Conservation (phyloP, 2,888 invertebrate genomes). For the Cryptocephalus primarius region DNA sequence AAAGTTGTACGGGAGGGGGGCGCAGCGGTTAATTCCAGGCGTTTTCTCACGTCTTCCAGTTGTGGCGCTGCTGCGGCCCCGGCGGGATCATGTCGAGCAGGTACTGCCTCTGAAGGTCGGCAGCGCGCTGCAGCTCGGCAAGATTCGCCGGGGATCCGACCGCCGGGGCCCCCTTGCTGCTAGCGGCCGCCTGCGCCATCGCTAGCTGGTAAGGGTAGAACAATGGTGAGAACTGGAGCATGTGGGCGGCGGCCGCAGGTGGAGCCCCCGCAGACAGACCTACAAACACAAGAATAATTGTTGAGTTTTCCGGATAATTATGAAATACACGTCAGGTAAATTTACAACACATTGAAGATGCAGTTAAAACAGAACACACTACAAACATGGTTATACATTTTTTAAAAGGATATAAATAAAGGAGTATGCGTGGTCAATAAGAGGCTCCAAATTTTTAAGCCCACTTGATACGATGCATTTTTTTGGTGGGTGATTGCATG, state of each 20-base stretch:
- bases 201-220: constrained; percentile 84
- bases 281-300: constrained; percentile 19
- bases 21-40: too few relatives aligned
- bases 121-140: constrained; percentile 74
- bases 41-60: constrained; percentile 49
- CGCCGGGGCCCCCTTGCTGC: constrained; percentile 19
- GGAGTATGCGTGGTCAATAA: too few relatives aligned
- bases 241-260: constrained; percentile 73
- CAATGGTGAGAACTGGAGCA: constrained; percentile 80
- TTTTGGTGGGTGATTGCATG: too few relatives aligned
- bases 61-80: constrained; percentile 43
- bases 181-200: constrained; percentile 60
- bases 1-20: too few relatives aligned
- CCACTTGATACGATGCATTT: too few relatives aligned
- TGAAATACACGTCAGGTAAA: too few relatives aligned
- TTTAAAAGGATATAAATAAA: too few relatives aligned
- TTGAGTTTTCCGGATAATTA: too few relatives aligned
- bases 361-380: too few relatives aligned
- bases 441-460: too few relatives aligned
- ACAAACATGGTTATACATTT: too few relatives aligned
- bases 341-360: too few relatives aligned
- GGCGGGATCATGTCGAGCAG: constrained; percentile 91
- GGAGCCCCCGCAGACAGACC: constrained; percentile 48
- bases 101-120: constrained; percentile 88
- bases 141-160: constrained; percentile 30